A percentile compares a stretch with the other conserved stretches of the same genome.
These are phyloP conservation scores for Halichoeres trimaculatus DNA, from an alignment of 2,113 vertebrate species.

Conservation along the genomic window DNA sequence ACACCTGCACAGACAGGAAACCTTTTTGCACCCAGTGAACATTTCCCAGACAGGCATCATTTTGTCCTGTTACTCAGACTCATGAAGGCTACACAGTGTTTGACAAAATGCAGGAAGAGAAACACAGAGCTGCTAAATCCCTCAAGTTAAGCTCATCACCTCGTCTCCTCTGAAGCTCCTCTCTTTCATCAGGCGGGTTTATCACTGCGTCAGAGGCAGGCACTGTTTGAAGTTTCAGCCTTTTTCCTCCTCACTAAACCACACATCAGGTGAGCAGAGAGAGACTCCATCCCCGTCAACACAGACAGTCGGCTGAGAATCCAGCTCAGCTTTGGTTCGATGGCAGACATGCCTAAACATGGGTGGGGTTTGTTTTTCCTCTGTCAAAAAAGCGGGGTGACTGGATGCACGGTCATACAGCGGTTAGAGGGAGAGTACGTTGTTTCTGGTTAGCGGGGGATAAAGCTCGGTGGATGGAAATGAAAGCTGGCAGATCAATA, in stretches of 20 bases:
- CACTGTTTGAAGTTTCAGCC: constrained; percentile 71
- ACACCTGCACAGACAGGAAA: too few species aligned
- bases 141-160: constrained; percentile 76
- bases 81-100: constrained; percentile 53
- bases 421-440: not conserved
- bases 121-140: constrained; percentile 73
- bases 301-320: constrained; percentile 22
- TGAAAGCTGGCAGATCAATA: constrained; percentile 71
- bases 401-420: not conserved
- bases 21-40: constrained; percentile 11
- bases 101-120: constrained; percentile 58
- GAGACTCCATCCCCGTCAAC: constrained; percentile 49
- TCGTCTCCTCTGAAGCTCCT: constrained; percentile 60
- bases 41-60: constrained; percentile 36
- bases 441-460: constrained; percentile 21
- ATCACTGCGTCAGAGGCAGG: constrained; percentile 56
- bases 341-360: constrained; percentile 21
- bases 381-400: not conserved
- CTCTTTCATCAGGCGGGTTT: constrained; percentile 78
- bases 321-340: constrained; percentile 29
- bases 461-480: constrained; percentile 50
- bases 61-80: constrained; percentile 43
- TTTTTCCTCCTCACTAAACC: constrained; percentile 55
- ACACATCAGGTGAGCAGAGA: constrained; percentile 60
- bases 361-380: constrained; percentile 37